Evolutionary conservation across 2,888 invertebrate species (phyloP), one percentile per base, ranked within the genome.

Genomic region (Heteropelma amictum): DNA sequence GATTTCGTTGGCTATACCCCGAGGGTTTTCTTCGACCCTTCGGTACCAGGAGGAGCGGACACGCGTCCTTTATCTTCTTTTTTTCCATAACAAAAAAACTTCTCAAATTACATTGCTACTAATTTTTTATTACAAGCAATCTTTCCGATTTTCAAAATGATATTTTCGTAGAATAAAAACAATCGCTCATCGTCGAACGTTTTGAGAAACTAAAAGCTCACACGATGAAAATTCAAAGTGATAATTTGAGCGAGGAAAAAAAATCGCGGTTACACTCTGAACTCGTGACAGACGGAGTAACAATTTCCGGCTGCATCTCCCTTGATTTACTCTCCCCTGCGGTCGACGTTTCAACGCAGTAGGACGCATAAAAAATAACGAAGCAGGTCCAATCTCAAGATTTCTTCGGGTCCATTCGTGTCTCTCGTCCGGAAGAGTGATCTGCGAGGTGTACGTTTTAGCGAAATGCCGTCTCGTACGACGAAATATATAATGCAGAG

Each of bases 1-100:
- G 83, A 80, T 82, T n/a, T 85, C 84, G 87, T 87, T 86, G 80
- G 84, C 83, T 86, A 88, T 87, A 87, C 83, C 80, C 65, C 61
- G 33, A 49, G 65, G 68, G n/a, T n/a, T n/a, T 75, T 77, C 64
- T 70, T 71, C 64, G 45, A 61, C 63, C 60, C 42, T 60, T 68
- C 61, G 68, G 40, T 33, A 73, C 56, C 28, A 42, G 40, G n/a
- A n/a, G n/a, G n/a, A 45, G 38, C 64, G 26, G 69, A 49, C 49
- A 65, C n/a, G n/a, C n/a, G n/a, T n/a, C n/a, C n/a, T n/a, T n/a
- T n/a, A n/a, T n/a, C n/a, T n/a, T n/a, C n/a, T n/a, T n/a, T n/a
- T 71, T 45, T 64, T 61, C 42, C 68, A 61, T 60, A n/a, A n/a
- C n/a, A n/a, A n/a, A n/a, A n/a, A n/a, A n/a, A n/a, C n/a, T n/a